Conservation (phyloP, 2,797 vertebrate species). For the Phalanger gymnotis region DNA sequence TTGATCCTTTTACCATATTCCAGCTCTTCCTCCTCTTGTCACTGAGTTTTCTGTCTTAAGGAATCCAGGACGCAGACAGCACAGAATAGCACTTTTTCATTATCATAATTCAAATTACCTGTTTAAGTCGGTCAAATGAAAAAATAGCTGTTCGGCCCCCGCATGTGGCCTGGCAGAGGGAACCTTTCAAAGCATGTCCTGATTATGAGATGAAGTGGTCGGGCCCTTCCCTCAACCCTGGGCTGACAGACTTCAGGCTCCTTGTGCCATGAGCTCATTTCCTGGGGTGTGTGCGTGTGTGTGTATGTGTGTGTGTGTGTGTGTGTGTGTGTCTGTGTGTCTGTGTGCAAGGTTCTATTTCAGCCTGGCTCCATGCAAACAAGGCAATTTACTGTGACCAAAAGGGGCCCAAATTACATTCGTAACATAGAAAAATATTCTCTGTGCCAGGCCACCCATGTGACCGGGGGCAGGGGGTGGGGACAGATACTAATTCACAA, state of each 20-base stretch:
- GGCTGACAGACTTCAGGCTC: slow-evolving; percentile 70
- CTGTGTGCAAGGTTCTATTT: slow-evolving; percentile 83
- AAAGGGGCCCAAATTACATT: slow-evolving; percentile 85
- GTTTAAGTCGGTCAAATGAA: slow-evolving; percentile 82
- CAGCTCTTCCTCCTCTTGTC: slow-evolving; percentile 20
- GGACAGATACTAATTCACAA: slow-evolving; percentile 17
- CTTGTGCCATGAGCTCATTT: slow-evolving; percentile 86
- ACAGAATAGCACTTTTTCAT: slow-evolving; percentile 78
- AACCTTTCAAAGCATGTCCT: slow-evolving; percentile 70
- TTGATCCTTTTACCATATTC: not conserved
- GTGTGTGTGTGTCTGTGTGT: too few relatives aligned
- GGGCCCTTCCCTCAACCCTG: not conserved
- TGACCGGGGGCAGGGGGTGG: slow-evolving; percentile 26
- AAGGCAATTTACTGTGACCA: slow-evolving; percentile 85
- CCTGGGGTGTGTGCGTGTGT: slow-evolving; percentile 75
- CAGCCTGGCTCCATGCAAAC: slow-evolving; percentile 85
- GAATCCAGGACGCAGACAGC: slow-evolving; percentile 73
- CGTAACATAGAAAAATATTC: slow-evolving; percentile 73
- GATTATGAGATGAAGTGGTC: slow-evolving; percentile 67
- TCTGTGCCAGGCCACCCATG: slow-evolving; percentile 53
- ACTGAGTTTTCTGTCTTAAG: slow-evolving; percentile 16
- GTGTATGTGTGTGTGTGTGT: too few relatives aligned
- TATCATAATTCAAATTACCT: slow-evolving; percentile 81
- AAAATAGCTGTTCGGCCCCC: slow-evolving; percentile 84
- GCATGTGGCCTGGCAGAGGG: slow-evolving; percentile 80